Base-by-base conservation (phyloP, 2,113 vertebrate genomes). In the Otis tarda region DNA sequence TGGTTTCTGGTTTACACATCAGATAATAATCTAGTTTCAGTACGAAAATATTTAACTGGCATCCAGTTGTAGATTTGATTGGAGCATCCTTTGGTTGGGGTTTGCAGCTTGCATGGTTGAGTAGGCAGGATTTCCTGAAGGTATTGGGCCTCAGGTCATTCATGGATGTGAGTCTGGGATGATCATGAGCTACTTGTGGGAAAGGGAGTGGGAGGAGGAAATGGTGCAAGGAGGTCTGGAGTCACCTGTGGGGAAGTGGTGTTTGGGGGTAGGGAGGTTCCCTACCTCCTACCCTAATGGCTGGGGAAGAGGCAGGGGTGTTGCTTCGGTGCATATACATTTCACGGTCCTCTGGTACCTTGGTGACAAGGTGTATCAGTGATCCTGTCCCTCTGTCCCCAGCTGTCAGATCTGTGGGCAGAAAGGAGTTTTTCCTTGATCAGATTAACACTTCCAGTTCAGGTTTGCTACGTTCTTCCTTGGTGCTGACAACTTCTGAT, bases 1-100 rank as follows among this genome's bases (percentile, higher is more conserved):
- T 89, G 65, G 74, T 82, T 85, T 95, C 93, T 84, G 91, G 94
- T 94, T 95, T 93, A 73, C 63, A 30, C 17, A 37, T 50, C 69
- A 91, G 94, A 94, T 87, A 84, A 59, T 52, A 91, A 95, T 89
- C 83, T 79, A 50, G 65, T 37, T 15, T 88, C 88, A 90, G 59
- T 67, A 91, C 57, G 78, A 86, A 91, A 90, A 83, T 88, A 83
- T 69, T 80, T 85, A 90, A 70, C 90, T 77, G 63, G 35, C 61
- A 91, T 69, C 41, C 82, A 88, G 75, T 63, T 91, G 79, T 69
- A 93, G 84, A 59, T 85, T 69, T 90, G 80, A 65, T 64, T 93
- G 89, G 41, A 90, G 73, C 63, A 93, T 94, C 84, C 78, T 95
- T 90, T 71, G 82, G 55, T 74, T 74, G 67, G 65, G 52, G 24